These are phyloP conservation scores for Harmothoe impar DNA, from an alignment of 2,888 invertebrate genomes.

Conservation along the genomic window DNA sequence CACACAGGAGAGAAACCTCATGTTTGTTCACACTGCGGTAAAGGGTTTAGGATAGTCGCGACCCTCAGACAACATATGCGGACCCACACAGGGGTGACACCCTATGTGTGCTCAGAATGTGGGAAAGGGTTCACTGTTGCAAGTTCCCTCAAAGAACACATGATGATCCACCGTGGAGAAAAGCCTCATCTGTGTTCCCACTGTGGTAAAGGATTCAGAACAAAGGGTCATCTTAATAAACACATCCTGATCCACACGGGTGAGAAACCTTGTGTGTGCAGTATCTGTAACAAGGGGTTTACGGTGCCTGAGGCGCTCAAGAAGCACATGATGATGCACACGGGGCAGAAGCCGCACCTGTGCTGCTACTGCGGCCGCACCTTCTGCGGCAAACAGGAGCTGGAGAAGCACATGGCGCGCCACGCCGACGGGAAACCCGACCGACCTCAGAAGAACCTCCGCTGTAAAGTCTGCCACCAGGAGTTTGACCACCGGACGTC, in stretches of 20 bases:
- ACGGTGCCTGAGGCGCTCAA: background rate
- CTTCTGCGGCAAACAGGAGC: background rate
- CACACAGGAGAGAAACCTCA: slow-evolving; percentile 35
- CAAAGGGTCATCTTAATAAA: background rate
- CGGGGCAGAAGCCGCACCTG: slow-evolving; percentile 45
- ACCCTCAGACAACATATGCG: background rate
- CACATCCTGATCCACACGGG: slow-evolving; percentile 54
- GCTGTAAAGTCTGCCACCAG: no score
- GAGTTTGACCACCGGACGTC: no score
- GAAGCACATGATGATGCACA: slow-evolving; percentile 37
- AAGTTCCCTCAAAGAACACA: background rate
- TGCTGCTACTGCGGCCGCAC: background rate
- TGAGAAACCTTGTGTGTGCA: slow-evolving; percentile 40
- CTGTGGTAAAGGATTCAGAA: slow-evolving; percentile 33
- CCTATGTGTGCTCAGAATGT: background rate
- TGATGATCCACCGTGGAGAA: slow-evolving; percentile 15
- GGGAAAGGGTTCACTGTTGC: background rate
- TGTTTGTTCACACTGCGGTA: background rate
- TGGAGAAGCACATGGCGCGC: background rate
- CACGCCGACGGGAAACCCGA: background rate
- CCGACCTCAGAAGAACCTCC: no score
- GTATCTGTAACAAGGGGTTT: slow-evolving; percentile 22
- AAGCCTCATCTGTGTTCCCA: slow-evolving; percentile 18
- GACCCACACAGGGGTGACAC: slow-evolving; percentile 25
- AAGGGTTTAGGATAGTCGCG: background rate